A percentile compares a stretch with the other conserved stretches of the same genome.
phyloP scores from a whole-genome alignment of 2,888 invertebrate species.

The Stenoptilia bipunctidactyla region DNA sequence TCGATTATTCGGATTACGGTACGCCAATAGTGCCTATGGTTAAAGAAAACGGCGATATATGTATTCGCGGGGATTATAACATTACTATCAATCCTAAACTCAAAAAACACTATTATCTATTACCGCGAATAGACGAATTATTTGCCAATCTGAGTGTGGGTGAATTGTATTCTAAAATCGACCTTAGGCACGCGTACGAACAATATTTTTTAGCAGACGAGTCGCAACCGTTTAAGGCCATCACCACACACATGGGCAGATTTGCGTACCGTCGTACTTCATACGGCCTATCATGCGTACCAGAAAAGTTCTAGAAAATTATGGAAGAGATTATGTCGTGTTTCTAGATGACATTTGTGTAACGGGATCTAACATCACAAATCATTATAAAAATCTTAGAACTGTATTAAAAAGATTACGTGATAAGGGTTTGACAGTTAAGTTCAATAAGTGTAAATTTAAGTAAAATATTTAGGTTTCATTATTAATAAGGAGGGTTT shows the following conservation, averaged over 20 bases:
- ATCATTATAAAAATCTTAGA: constrained; percentile 6
- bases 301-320: constrained; percentile 10
- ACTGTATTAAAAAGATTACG: constrained; percentile 5
- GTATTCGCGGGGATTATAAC: constrained; percentile 6
- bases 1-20: constrained; percentile 18
- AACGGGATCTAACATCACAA: neutral
- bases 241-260: constrained; percentile 14
- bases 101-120: constrained; percentile 7
- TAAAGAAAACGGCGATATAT: constrained; percentile 11
- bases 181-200: constrained; percentile 3
- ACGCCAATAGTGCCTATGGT: constrained; percentile 20
- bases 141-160: constrained; percentile 4
- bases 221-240: constrained; percentile 12
- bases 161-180: constrained; percentile 6
- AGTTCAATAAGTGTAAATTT: constrained; percentile 11
- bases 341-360: constrained; percentile 11
- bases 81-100: constrained; percentile 8
- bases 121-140: constrained; percentile 3
- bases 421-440: constrained; percentile 8
- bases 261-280: constrained; percentile 11
- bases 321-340: constrained; percentile 6
- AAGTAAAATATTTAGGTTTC: constrained; percentile 8
- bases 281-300: constrained; percentile 8
- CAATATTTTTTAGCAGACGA: constrained; percentile 5
- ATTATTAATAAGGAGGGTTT: too few relatives aligned